Evolutionary conservation across 1,140 invertebrate species (phyloP), one percentile per base, ranked within the genome.

Genomic region (Ceratina japonica): DNA sequence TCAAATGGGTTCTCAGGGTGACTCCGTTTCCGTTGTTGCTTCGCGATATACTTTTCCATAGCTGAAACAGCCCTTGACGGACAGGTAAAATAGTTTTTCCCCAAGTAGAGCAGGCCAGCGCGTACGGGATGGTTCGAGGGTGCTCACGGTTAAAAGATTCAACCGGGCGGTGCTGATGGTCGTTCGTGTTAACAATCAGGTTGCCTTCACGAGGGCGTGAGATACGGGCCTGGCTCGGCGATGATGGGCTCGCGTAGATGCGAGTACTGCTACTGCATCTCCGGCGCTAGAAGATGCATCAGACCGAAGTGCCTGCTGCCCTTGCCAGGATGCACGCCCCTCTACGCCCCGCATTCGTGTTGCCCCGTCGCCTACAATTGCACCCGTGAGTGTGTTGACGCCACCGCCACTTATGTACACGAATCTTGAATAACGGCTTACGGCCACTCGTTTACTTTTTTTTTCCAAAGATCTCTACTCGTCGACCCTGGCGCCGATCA

Each of bases 201-300:
- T 77, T 97, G 96, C 88, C 91, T 96, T 76, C 92, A 94, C 66
- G 95, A 96, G 79, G 96, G 96, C 16, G 95, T 95, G n/a, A 91
- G 95, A 73, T 97, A 96, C 90, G 95, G 94, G 13, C 95, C 96
- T 54, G 97, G 97, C 0, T 97, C 97, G 3, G 97, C 97, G 0
- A 97, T 98, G 96, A 93, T 95, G 75, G 95, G 95, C 3, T 95
- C 94, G 15, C 94, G 94, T 66, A 93, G 94, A 7, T 98, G 97
- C 91, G 96, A 97, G 91, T 97, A 97, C 89, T 98, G 97, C 91
- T 98, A 97, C 91, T 98, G 97, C 88, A 96, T 97, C 74, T 93
- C 92, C 82, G 97, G 96, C 8, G 92, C 93, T 68, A 94, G 96
- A 86, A 95, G 94, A 82, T 98, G 97, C 89, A 95, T 97, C 31